Conservation (phyloP, 2,797 vertebrate species). For the Ctenochaetus hawaiiensis region DNA sequence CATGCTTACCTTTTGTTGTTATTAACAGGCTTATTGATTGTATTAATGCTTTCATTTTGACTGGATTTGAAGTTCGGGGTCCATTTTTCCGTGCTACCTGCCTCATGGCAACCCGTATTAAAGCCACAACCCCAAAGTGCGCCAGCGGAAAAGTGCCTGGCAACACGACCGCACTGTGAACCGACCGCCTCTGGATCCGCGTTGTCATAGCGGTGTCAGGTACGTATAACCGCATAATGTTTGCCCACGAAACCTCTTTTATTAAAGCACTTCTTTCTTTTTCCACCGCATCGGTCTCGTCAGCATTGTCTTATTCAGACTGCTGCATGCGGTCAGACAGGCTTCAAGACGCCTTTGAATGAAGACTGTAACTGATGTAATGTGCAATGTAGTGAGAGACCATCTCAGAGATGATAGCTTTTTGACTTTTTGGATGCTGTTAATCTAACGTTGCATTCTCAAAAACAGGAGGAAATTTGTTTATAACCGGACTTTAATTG, state of each 20-base stretch:
- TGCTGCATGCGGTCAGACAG: slow-evolving; percentile 67
- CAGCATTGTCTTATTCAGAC: slow-evolving; percentile 36
- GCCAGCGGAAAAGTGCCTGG: slow-evolving; percentile 72
- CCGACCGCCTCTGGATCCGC: slow-evolving; percentile 44
- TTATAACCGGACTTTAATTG: background rate
- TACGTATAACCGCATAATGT: slow-evolving; percentile 44
- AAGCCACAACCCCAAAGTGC: slow-evolving; percentile 77
- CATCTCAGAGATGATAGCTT: slow-evolving; percentile 25
- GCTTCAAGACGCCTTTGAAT: slow-evolving; percentile 53
- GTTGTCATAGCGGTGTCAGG: slow-evolving; percentile 46
- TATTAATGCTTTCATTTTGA: accelerated
- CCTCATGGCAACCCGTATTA: slow-evolving; percentile 80
- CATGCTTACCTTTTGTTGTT: accelerated
- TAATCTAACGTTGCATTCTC: background rate
- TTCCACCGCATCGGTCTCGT: slow-evolving; percentile 1
- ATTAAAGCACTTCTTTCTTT: background rate
- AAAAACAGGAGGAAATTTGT: background rate
- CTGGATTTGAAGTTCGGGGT: slow-evolving; percentile 13
- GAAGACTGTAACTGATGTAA: slow-evolving; percentile 46
- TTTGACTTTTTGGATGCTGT: slow-evolving; percentile 20
- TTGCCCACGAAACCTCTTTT: background rate
- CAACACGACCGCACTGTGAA: slow-evolving; percentile 66
- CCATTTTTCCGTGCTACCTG: slow-evolving; percentile 47
- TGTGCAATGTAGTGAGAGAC: slow-evolving; percentile 33
- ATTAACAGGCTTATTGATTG: accelerated